A percentile compares a stretch with the other conserved stretches of the same genome.
Conservation (phyloP, 2,113 vertebrate genomes). For the pig (Sus scrofa) region T2T-Sscrofa CM000830.6:95854501-95855000, state of each 20-base stretch:
- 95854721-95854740: not conserved
- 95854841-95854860: not conserved
- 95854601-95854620: not conserved
- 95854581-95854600: too few species aligned
- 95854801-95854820: not conserved
- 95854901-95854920: not conserved
- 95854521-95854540: too few species aligned
- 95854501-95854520: too few species aligned
- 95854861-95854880: not conserved
- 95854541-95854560: too few species aligned
- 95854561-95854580: too few species aligned
- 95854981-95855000: not conserved
- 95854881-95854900: not conserved
- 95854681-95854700: not conserved
- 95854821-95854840: conserved; percentile 30
- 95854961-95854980: not conserved
- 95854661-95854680: not conserved
- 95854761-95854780: not conserved
- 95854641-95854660: not conserved
- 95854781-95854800: not conserved
- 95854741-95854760: not conserved
- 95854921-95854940: not conserved
- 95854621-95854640: not conserved
- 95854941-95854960: not conserved
- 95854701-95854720: not conserved